phyloP scores from a whole-genome alignment of 2,888 invertebrate genomes.

The Miltochrista miniata region DNA sequence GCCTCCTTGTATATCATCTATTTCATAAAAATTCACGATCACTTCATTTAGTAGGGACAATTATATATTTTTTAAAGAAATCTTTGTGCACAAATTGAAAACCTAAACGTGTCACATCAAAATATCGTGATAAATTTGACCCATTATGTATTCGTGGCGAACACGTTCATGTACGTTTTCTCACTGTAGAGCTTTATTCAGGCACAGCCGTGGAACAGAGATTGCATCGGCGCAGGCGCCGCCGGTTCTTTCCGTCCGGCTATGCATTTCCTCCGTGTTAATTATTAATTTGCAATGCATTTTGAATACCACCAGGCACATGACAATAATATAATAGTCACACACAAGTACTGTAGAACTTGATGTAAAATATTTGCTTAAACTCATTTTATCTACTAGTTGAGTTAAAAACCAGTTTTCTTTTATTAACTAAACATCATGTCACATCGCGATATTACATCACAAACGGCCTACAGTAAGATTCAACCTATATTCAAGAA shows the following conservation, averaged over 20 bases:
- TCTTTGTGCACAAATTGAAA: neutral
- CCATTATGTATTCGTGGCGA: constrained; percentile 63
- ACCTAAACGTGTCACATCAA: constrained; percentile 11
- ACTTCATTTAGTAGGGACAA: neutral
- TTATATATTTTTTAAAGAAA: neutral
- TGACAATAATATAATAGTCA: neutral
- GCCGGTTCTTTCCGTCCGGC: constrained; percentile 67
- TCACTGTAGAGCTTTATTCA: constrained; percentile 36
- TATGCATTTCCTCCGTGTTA: constrained; percentile 71
- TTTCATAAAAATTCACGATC: no score
- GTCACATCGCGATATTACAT: constrained; percentile 27
- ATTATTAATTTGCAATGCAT: constrained; percentile 71
- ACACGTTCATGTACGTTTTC: constrained; percentile 60
- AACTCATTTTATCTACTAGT: neutral
- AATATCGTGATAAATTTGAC: constrained; percentile 52
- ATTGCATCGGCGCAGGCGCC: constrained; percentile 67
- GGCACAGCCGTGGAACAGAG: constrained; percentile 52
- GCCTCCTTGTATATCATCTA: no score
- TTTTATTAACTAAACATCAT: constrained; percentile 23
- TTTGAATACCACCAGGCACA: constrained; percentile 43
- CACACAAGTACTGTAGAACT: neutral
- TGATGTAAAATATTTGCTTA: no score
- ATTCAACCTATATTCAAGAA: constrained; percentile 57
- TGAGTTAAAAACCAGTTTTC: constrained; percentile 13
- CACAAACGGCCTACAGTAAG: constrained; percentile 35